These are phyloP conservation scores for Varecia variegata DNA, from an alignment of 2,797 vertebrate species.

Conservation along the genomic window DNA sequence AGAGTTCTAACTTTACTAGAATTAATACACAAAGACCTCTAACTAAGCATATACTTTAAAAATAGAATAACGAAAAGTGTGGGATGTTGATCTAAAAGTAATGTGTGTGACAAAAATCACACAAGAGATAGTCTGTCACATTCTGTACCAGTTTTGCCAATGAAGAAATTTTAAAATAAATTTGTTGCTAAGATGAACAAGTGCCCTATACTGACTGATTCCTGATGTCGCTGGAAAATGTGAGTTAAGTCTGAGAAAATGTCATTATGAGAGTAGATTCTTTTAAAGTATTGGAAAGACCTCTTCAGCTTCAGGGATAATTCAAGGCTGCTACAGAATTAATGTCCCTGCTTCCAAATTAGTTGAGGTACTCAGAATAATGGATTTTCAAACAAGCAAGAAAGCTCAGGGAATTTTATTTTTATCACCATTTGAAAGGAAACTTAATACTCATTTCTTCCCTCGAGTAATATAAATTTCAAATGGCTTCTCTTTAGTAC, in stretches of 20 bases:
- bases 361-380: conserved; percentile 4
- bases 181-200: not conserved
- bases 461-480: conserved; percentile 36
- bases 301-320: not conserved
- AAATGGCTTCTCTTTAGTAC: conserved; percentile 25
- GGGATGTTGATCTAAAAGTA: conserved; percentile 27
- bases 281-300: not conserved
- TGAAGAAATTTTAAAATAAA: not conserved
- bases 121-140: not conserved
- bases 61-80: not conserved
- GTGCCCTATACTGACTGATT: not conserved
- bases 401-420: conserved; percentile 36
- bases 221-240: not conserved
- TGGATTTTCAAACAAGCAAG: conserved; percentile 14
- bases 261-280: not conserved
- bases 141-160: not conserved
- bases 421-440: conserved; percentile 43
- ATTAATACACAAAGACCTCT: not conserved
- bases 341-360: conserved; percentile 7
- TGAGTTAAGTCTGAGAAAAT: not conserved
- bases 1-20: not conserved
- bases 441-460: conserved; percentile 13
- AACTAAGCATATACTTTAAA: conserved; percentile 24
- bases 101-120: not conserved
- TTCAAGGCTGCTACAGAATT: not conserved